phyloP scores from a whole-genome alignment of 2,797 vertebrate species.

The Cryptoblepharus egeriae region DNA sequence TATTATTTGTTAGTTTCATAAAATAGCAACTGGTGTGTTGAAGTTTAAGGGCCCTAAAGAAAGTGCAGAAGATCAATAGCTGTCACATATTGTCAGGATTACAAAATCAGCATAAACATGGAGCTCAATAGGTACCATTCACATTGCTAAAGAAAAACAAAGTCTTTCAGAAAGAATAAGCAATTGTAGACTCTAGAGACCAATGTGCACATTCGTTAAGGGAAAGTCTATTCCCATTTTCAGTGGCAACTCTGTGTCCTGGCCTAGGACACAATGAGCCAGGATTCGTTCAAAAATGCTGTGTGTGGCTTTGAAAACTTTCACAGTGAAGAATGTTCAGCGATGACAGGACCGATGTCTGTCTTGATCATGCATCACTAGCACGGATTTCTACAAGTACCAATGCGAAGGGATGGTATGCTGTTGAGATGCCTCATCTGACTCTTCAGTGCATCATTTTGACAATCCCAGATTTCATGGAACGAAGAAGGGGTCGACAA shows the following conservation, averaged over 20 bases:
- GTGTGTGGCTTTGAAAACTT: not conserved
- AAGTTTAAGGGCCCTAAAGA: not conserved
- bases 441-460: constrained; percentile 29
- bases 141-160: not conserved
- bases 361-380: not conserved
- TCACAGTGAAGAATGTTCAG: not conserved
- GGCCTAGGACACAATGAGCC: not conserved
- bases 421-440: constrained; percentile 44
- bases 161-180: rapidly evolving
- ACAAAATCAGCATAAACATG: not conserved
- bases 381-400: constrained; percentile 2
- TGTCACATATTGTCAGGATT: not conserved
- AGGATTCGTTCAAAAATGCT: not conserved
- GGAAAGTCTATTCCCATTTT: not conserved
- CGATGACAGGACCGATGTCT: not conserved
- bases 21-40: not conserved
- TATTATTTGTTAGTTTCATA: not conserved
- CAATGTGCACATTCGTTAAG: not conserved
- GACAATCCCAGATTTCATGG: constrained; percentile 31
- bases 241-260: not conserved
- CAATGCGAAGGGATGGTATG: constrained; percentile 19
- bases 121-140: not conserved
- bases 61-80: not conserved
- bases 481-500: not conserved
- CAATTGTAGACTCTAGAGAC: not conserved